Conservation (phyloP, 2,888 invertebrate genomes). For the Aleiodes alternator region DNA sequence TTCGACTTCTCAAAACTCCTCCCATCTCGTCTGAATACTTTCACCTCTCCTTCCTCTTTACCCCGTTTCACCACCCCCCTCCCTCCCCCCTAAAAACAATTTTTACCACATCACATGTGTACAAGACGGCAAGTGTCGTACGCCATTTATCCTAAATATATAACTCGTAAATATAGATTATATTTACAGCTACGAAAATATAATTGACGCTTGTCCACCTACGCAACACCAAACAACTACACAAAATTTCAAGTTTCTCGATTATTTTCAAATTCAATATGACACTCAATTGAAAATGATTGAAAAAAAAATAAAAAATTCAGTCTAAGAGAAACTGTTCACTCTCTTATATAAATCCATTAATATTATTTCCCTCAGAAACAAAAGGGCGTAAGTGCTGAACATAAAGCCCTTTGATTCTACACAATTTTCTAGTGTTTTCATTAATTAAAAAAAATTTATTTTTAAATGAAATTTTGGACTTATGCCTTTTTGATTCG, state of each 20-base stretch:
- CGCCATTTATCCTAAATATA: constrained; percentile 69
- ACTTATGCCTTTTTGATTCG: too few species aligned
- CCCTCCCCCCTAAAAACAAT: constrained; percentile 3
- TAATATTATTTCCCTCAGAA: too few species aligned
- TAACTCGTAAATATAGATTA: constrained; percentile 71
- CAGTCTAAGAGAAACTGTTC: not conserved
- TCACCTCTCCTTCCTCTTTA: constrained; percentile 46
- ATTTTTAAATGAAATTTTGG: too few species aligned
- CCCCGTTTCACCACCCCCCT: not conserved
- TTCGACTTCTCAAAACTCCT: constrained; percentile 65
- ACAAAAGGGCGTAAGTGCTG: too few species aligned
- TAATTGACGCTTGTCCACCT: constrained; percentile 57
- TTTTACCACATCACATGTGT: constrained; percentile 32
- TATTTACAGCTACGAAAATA: constrained; percentile 72
- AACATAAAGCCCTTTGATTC: too few species aligned
- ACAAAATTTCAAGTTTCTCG: not conserved
- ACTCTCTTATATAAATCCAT: too few species aligned
- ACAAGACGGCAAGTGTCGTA: constrained; percentile 64
- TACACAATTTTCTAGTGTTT: too few species aligned
- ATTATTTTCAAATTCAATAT: constrained; percentile 18
- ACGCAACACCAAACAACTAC: constrained; percentile 44
- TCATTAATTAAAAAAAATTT: too few species aligned
- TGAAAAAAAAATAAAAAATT: constrained; percentile 24
- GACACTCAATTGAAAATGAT: not conserved
- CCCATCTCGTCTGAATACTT: constrained; percentile 69